A percentile compares a stretch with the other conserved stretches of the same genome.
Conservation (phyloP, 2,888 invertebrate genomes). For the Aleiodes testaceus region DNA sequence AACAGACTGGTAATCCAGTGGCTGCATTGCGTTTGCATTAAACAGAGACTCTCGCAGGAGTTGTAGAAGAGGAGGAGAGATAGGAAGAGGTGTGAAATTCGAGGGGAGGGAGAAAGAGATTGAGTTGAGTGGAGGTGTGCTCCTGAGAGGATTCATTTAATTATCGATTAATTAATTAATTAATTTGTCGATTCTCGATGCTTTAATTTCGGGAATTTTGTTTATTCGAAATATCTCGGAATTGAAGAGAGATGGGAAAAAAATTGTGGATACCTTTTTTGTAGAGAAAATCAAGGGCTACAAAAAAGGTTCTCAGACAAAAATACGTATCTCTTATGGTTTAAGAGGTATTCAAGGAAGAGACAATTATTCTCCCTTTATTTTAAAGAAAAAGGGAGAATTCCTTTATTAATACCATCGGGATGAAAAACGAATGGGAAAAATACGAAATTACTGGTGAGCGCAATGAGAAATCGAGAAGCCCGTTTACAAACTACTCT, state of each 20-base stretch:
- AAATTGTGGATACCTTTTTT: no score
- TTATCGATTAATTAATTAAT: no score
- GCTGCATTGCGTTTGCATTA: conserved; percentile 45
- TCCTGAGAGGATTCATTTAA: conserved; percentile 13
- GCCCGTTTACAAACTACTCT: conserved; percentile 8
- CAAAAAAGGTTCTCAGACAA: no score
- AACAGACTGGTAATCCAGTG: conserved; percentile 56
- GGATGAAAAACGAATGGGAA: neutral
- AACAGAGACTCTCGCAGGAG: conserved; percentile 29
- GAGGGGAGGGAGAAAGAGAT: conserved; percentile 27
- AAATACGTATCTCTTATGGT: no score
- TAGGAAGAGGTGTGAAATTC: conserved; percentile 31
- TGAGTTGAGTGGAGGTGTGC: conserved; percentile 39
- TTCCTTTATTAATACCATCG: conserved; percentile 4
- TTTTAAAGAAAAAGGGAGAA: no score
- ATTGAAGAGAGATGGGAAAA: no score
- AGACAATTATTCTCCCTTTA: no score
- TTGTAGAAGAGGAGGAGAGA: conserved; percentile 37
- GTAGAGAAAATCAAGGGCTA: no score
- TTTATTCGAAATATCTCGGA: no score
- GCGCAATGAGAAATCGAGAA: conserved; percentile 22
- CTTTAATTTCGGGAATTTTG: no score
- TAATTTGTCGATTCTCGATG: no score
- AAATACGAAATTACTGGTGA: conserved; percentile 7
- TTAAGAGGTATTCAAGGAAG: no score